Percentiles rank a stretch among this genome's conserved stretches.
Conservation (phyloP, 2,888 invertebrate species). For the Stratiomys singularior region DNA sequence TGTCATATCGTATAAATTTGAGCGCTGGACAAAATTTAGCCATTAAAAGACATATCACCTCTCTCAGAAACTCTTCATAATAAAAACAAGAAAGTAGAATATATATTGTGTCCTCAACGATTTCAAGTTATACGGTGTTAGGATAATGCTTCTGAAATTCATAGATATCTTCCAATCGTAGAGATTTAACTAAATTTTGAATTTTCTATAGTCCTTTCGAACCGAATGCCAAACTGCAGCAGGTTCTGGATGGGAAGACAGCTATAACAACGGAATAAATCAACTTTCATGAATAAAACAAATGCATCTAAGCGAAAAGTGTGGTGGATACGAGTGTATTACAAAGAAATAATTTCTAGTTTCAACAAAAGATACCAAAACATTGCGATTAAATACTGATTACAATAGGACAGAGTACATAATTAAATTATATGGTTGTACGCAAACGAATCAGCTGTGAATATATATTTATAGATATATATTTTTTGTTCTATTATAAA, state of each 20-base stretch:
- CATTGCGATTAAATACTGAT: constrained; percentile 1
- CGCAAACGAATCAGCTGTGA: constrained; percentile 45
- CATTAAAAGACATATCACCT: neutral
- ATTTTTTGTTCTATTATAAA: neutral
- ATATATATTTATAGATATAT: neutral
- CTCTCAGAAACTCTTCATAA: neutral
- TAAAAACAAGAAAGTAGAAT: neutral
- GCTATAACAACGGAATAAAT: constrained; percentile 3
- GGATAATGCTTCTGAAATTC: neutral
- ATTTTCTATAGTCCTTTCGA: neutral
- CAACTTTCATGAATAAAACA: neutral
- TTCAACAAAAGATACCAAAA: constrained; percentile 5
- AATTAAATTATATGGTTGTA: constrained; percentile 11
- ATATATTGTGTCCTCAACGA: neutral
- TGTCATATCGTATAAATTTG: neutral
- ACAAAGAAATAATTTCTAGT: neutral
- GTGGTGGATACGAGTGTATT: constrained; percentile 27
- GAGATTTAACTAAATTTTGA: constrained; percentile 1
- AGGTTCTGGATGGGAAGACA: constrained; percentile 6
- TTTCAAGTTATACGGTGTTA: neutral
- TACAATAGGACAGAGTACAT: constrained; percentile 27
- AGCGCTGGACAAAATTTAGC: neutral
- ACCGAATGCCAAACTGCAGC: neutral
- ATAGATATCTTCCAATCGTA: constrained; percentile 3
- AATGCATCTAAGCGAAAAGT: constrained; percentile 33